A percentile compares a stretch with the other conserved stretches of the same genome.
Evolutionary conservation across 2,888 invertebrate genomes (phyloP).

Genomic region (Andrena bicolor): DNA sequence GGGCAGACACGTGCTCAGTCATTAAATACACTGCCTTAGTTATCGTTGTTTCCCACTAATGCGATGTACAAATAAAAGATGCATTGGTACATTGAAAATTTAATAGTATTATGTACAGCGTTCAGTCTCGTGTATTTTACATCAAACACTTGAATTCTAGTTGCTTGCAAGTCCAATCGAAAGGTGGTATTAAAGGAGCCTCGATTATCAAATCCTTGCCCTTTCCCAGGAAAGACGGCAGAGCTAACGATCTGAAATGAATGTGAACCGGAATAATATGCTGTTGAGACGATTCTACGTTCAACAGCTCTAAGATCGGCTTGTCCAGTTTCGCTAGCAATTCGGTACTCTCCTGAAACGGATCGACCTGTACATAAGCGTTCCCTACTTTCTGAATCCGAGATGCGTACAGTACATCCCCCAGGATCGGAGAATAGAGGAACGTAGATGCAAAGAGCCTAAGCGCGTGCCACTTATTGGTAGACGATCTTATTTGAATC

Average conservation of each 20-base stretch:
- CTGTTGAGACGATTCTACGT: conserved; percentile 68
- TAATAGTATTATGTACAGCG: neutral
- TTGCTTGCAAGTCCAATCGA: conserved; percentile 81
- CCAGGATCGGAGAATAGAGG: conserved; percentile 82
- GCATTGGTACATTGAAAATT: neutral
- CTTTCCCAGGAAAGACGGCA: conserved; percentile 69
- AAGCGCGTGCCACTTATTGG: conserved; percentile 79
- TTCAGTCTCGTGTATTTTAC: neutral
- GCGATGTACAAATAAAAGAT: neutral
- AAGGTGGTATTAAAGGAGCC: conserved; percentile 79
- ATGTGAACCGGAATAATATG: conserved; percentile 81
- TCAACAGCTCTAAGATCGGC: conserved; percentile 68
- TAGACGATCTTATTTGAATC: conserved; percentile 78
- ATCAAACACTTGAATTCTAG: conserved; percentile 73
- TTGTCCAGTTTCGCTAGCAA: conserved; percentile 67
- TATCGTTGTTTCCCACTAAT: neutral
- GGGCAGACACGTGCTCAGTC: conserved; percentile 89
- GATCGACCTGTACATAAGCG: conserved; percentile 77
- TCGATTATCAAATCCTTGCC: conserved; percentile 73
- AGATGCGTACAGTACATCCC: conserved; percentile 82
- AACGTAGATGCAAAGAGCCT: conserved; percentile 81
- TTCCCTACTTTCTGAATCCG: conserved; percentile 80
- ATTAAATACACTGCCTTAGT: conserved; percentile 85
- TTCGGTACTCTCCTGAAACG: conserved; percentile 73
- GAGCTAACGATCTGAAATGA: conserved; percentile 76